These are phyloP conservation scores for Euplagia quadripunctaria DNA, from an alignment of 2,888 invertebrate species.

Conservation along the genomic window DNA sequence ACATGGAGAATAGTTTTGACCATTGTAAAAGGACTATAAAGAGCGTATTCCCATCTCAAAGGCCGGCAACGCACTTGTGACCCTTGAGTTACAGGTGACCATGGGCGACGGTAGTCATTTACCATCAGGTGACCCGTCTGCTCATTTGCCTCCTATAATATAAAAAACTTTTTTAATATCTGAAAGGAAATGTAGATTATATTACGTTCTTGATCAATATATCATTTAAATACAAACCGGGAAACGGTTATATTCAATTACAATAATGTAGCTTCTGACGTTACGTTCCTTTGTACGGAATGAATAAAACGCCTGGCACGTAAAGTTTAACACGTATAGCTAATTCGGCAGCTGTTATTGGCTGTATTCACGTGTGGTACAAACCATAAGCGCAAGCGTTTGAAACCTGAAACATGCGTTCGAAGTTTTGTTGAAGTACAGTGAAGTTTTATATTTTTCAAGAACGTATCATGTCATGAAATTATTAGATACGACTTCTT, in stretches of 20 bases:
- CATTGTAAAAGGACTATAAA: not conserved
- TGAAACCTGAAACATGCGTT: not conserved
- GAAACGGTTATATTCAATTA: constrained; percentile 7
- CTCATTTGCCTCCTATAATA: too few relatives aligned
- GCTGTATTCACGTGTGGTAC: constrained; percentile 6
- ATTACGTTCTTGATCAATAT: not conserved
- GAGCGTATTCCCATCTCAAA: too few relatives aligned
- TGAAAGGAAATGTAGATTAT: not conserved
- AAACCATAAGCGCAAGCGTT: not conserved
- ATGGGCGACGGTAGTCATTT: too few relatives aligned
- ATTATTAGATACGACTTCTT: too few relatives aligned
- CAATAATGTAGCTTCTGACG: constrained; percentile 7
- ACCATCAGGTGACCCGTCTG: too few relatives aligned
- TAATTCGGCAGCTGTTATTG: constrained; percentile 19
- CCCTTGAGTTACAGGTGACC: too few relatives aligned
- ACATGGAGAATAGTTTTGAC: not conserved
- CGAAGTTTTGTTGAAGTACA: not conserved
- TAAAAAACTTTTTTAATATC: not conserved
- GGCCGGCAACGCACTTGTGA: too few relatives aligned
- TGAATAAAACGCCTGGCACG: constrained; percentile 19
- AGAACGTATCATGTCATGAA: too few relatives aligned
- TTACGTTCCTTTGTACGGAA: constrained; percentile 7
- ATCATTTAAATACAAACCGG: constrained; percentile 6
- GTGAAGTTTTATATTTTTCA: too few relatives aligned
- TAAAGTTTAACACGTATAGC: constrained; percentile 12